phyloP scores from a whole-genome alignment of 2,888 invertebrate genomes.

The Alitta virens region DNA sequence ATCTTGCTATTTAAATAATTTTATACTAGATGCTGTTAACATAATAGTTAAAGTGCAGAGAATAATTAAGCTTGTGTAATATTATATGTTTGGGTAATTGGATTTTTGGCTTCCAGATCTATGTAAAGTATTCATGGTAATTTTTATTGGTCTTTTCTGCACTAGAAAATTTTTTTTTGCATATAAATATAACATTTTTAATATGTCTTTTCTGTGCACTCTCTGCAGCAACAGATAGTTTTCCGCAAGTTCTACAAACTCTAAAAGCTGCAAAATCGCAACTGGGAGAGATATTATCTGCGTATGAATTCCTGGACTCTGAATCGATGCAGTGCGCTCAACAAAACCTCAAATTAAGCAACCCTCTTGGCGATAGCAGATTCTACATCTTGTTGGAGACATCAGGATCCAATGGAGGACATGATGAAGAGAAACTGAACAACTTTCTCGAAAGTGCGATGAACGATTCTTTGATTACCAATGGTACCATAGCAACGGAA shows the following conservation, averaged over 20 bases:
- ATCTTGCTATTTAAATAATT: no score
- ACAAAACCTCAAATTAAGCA: slow-evolving; percentile 64
- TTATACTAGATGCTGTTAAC: no score
- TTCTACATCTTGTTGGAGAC: slow-evolving; percentile 57
- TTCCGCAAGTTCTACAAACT: slow-evolving; percentile 74
- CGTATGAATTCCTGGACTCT: slow-evolving; percentile 91
- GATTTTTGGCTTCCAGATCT: no score
- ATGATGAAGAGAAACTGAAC: slow-evolving; percentile 85
- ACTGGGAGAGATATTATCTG: slow-evolving; percentile 87
- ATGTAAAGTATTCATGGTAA: no score
- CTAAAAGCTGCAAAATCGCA: slow-evolving; percentile 72
- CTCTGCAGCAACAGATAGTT: slow-evolving; percentile 60
- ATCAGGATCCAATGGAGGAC: slow-evolving; percentile 74
- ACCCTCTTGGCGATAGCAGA: slow-evolving; percentile 51
- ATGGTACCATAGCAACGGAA: slow-evolving; percentile 86
- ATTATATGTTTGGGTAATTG: no score
- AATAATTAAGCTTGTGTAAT: no score
- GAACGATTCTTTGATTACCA: slow-evolving; percentile 69
- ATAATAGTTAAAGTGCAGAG: no score
- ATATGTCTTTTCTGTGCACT: no score
- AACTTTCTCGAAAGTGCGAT: slow-evolving; percentile 75
- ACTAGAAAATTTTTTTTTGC: no score
- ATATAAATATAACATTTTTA: no score
- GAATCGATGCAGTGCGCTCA: slow-evolving; percentile 69
- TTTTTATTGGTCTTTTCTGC: no score